Base-by-base conservation (phyloP, 2,797 vertebrate species). In the Chaetodon trifasciatus region DNA sequence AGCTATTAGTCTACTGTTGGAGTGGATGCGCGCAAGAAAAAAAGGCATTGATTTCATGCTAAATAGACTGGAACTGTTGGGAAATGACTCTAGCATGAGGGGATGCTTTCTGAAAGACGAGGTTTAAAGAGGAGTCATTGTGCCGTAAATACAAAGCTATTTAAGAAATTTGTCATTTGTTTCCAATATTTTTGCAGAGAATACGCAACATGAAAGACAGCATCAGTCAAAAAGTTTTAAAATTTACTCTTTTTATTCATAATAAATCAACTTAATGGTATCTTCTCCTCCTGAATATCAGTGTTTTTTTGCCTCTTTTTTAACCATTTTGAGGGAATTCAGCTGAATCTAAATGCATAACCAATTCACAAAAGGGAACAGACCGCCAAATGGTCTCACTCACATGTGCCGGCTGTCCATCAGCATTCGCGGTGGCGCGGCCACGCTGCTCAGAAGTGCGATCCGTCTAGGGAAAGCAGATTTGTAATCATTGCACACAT, bases 401-500 rank as follows among this genome's bases (percentile, higher is more conserved):
- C 70, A 17, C 82, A 75, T 81, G 76, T 62, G 46, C 77, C 73
- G 69, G 81, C 90, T 91, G 91, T 89, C 88, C 85, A 68, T 89
- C 84, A 85, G 62, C 81, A 74, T 78, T 83, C 77, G 68, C 83
- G 80, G 81, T 65, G 55, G 57, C 56, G 16, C 1, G 23, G 78
- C 85, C 83, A 63, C 8, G 35, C 81, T 79, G 79, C 71, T 82
- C 78, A 46, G 68, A 19, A 78, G 62, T 74, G 79, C 35, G 46
- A 87, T 84, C 79, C 66, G 42, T 88, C 70, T 17, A 76, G 50
- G 70, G 73, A 90, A 78, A 91, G 84, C 87, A 87, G 90, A 90
- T 91, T 93, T 92, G 82, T 76, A 84, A 84, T 88, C 83, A 70
- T 73, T 8, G 39, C 86, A 74, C 88, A 86, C 81, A 82, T 62